phyloP scores from a whole-genome alignment of 2,888 invertebrate species.

The Rhamphomyia laevipes region DNA sequence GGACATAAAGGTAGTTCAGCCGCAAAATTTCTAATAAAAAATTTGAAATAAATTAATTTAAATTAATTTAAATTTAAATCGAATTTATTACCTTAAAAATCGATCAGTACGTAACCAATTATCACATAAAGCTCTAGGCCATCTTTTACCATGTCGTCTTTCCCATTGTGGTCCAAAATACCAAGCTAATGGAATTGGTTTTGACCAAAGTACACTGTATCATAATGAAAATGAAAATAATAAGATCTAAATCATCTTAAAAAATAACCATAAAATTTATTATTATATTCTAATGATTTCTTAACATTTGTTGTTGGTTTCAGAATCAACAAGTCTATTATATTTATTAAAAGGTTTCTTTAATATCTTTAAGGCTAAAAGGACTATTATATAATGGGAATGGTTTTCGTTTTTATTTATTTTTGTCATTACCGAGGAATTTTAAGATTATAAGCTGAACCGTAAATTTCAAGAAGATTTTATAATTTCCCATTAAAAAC shows the following conservation, averaged over 20 bases:
- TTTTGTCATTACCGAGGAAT: no score
- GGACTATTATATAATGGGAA: no score
- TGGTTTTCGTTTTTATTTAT: no score
- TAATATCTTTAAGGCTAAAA: no score
- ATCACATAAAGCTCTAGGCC: constrained; percentile 77
- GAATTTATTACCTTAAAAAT: constrained; percentile 40
- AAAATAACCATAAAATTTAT: background rate
- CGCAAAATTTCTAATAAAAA: constrained; percentile 61
- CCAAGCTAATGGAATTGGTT: constrained; percentile 86
- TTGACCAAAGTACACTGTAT: constrained; percentile 70
- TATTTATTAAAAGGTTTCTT: no score
- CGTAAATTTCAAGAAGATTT: no score
- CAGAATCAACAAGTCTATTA: background rate
- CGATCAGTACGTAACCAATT: constrained; percentile 83
- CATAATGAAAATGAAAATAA: background rate
- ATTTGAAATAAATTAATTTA: constrained; percentile 4
- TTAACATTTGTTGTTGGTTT: background rate
- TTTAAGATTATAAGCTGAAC: no score
- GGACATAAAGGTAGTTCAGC: constrained; percentile 78
- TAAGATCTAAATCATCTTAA: background rate
- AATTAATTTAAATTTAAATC: constrained; percentile 3
- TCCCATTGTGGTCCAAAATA: constrained; percentile 88
- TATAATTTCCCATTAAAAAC: no score
- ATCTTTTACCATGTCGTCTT: constrained; percentile 60
- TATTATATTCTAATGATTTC: background rate